Evolutionary conservation across 2,113 vertebrate species (phyloP), one percentile per base, ranked within the genome.

Genomic region (Turnix velox): DNA sequence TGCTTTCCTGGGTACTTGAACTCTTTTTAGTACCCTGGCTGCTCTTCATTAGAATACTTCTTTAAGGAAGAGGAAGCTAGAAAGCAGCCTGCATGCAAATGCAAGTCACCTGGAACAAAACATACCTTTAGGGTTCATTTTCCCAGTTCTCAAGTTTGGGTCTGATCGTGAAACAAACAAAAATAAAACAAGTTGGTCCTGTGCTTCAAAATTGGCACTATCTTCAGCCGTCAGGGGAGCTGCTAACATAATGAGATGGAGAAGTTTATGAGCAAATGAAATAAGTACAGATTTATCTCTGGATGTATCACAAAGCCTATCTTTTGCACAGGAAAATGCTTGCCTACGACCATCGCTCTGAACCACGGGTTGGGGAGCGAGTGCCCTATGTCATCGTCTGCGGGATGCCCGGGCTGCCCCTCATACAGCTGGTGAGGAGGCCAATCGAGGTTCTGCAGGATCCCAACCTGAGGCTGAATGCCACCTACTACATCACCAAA

Each of bases 351-450:
- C 98, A 99, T 3, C 98, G 99, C 13, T 98, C 98, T 17, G 99
- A 99, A 90, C 99, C 99, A 0, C 98, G 99, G 1, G 99, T 99
- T 18, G 98, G 99, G 7, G 99, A 99, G 94, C 98, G 99, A 13
- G 99, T 99, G 51, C 99, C 99, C 18, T 99, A 99, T 5, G 99
- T 99, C 86, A 97, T 99, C 1, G 98, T 99, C 78, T 99, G 98
- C 7, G 99, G 99, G 40, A 69, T 93, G 65, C 99, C 99, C 0
- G 99, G 99, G 4, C 83, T 99, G 74, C 99, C 99, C n/a, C 98
- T 99, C 23, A 99, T 99, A 92, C 99, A 99, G 97, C 97, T 99
- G 76, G 99, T 99, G 30, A 98, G 98, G 10, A 97, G 98, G 59
- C 99, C 99, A 37, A 45, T 98, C 14, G 99, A 99, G 43, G 97